A percentile compares a stretch with the other conserved stretches of the same genome.
Evolutionary conservation across 2,888 invertebrate genomes (phyloP).

Genomic region (Chymomyza procnemis): DNA sequence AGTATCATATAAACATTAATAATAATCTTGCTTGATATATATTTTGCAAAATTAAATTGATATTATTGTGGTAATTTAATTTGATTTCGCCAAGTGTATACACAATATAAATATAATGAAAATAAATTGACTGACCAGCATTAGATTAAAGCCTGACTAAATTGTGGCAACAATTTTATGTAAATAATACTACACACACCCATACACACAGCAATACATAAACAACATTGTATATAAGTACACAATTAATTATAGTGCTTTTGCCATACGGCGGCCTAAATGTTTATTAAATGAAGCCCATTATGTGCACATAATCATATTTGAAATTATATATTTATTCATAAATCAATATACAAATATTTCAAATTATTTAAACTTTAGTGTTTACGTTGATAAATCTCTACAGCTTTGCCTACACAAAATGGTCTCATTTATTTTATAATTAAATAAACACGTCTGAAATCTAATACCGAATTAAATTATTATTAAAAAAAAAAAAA

Average conservation of each 20-base stretch:
- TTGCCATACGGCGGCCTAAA: slow-evolving; percentile 52
- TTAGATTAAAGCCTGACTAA: slow-evolving; percentile 46
- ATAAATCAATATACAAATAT: background rate
- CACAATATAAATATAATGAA: slow-evolving; percentile 43
- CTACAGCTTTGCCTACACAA: background rate
- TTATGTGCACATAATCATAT: slow-evolving; percentile 29
- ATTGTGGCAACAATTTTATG: background rate
- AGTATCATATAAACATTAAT: no score
- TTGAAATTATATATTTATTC: background rate
- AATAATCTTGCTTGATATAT: no score
- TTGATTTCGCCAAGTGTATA: background rate
- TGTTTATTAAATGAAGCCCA: slow-evolving; percentile 66
- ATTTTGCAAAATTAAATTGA: background rate
- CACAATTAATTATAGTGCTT: slow-evolving; percentile 57
- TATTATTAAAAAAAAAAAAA: no score
- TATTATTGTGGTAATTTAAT: background rate
- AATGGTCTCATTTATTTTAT: background rate
- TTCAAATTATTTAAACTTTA: background rate
- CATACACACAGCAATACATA: background rate
- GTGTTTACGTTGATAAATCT: background rate
- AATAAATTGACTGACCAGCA: slow-evolving; percentile 49
- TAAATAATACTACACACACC: background rate
- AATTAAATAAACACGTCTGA: background rate
- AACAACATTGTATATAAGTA: background rate
- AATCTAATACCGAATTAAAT: no score